Conservation (phyloP, 2,888 invertebrate genomes). For the Noctua fimbriata region DNA sequence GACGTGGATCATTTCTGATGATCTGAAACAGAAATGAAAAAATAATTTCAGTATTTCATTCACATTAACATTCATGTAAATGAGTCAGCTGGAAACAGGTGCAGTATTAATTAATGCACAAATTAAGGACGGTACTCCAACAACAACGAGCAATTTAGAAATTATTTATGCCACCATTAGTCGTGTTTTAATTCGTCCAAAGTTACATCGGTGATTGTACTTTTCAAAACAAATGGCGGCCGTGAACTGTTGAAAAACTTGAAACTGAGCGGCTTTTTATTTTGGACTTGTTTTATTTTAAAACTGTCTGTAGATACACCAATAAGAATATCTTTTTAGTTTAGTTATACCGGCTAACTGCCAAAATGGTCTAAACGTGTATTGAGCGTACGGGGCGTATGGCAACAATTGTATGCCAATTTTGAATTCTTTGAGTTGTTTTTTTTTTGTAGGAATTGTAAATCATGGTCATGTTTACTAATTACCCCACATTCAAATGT, state of each 20-base stretch:
- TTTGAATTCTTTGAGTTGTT: conserved; percentile 9
- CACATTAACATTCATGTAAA: conserved; percentile 23
- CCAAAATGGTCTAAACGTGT: conserved; percentile 44
- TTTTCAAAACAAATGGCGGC: conserved; percentile 48
- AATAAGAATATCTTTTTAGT: conserved; percentile 15
- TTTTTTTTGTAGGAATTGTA: neutral
- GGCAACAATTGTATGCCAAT: conserved; percentile 40
- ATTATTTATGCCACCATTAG: conserved; percentile 46
- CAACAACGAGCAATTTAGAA: conserved; percentile 47
- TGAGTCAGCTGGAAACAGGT: conserved; percentile 23
- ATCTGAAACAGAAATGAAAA: conserved; percentile 82
- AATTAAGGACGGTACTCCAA: conserved; percentile 31
- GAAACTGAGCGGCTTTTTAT: conserved; percentile 23
- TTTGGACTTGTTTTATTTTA: conserved; percentile 51
- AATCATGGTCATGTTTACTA: conserved; percentile 23
- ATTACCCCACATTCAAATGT: neutral
- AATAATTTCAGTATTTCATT: conserved; percentile 29
- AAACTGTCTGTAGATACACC: conserved; percentile 9
- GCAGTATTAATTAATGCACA: conserved; percentile 42
- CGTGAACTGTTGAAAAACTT: conserved; percentile 55
- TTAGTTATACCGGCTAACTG: conserved; percentile 55
- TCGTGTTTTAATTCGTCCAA: conserved; percentile 34
- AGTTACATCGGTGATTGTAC: conserved; percentile 27
- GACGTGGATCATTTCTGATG: conserved; percentile 95
- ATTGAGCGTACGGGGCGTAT: conserved; percentile 6